A percentile compares a stretch with the other conserved stretches of the same genome.
Conservation (phyloP, 2,888 invertebrate genomes). For the Smittia aterrima region DNA sequence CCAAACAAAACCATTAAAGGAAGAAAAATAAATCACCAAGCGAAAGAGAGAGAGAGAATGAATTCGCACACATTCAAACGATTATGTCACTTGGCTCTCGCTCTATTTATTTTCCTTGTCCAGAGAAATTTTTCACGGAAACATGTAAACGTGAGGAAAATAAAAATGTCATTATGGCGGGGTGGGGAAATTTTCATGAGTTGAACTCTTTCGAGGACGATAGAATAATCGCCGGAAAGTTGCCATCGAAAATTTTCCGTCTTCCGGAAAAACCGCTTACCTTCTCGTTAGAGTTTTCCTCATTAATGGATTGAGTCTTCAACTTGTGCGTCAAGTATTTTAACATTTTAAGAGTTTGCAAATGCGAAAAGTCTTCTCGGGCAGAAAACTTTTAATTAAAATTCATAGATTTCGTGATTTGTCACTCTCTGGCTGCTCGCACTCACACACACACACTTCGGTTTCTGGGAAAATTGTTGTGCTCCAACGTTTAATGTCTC, state of each 20-base stretch:
- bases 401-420: background rate
- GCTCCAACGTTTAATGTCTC: constrained; percentile 27
- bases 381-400: background rate
- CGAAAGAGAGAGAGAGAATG: too few species aligned
- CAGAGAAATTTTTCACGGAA: constrained; percentile 16
- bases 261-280: constrained; percentile 42
- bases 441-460: background rate
- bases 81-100: background rate
- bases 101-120: background rate
- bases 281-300: constrained; percentile 45
- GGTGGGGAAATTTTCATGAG: constrained; percentile 35
- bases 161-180: constrained; percentile 35
- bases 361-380: background rate
- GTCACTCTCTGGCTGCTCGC: too few species aligned
- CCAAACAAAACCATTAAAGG: too few species aligned
- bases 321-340: constrained; percentile 48
- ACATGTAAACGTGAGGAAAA: constrained; percentile 31
- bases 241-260: background rate
- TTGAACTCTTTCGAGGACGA: background rate
- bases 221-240: background rate
- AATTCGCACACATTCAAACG: background rate
- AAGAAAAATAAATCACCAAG: too few species aligned
- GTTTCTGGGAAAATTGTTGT: constrained; percentile 20
- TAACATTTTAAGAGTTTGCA: too few species aligned
- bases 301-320: constrained; percentile 47